phyloP scores from a whole-genome alignment of 2,888 invertebrate genomes.

The Coelinius sp. region DNA sequence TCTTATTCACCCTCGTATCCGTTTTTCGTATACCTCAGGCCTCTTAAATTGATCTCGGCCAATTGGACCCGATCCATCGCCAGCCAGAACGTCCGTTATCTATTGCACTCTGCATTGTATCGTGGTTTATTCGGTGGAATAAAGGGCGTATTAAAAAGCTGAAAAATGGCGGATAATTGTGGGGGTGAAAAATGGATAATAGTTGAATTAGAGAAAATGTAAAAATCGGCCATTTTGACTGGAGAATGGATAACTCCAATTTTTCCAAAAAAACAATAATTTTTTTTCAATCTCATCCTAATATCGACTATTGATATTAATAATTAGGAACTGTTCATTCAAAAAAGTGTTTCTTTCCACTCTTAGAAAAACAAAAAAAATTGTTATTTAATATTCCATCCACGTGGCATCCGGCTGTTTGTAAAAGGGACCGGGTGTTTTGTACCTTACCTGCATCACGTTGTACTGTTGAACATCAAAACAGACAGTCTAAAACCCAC shows the following conservation, averaged over 20 bases:
- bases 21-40: constrained; percentile 32
- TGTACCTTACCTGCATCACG: constrained; percentile 23
- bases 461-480: constrained; percentile 5
- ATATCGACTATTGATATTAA: too few relatives aligned
- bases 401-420: constrained; percentile 15
- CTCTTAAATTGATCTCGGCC: constrained; percentile 53
- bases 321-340: too few relatives aligned
- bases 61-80: constrained; percentile 53
- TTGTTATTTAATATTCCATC: neutral
- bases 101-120: constrained; percentile 29
- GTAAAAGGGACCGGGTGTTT: constrained; percentile 10
- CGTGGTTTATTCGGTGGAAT: constrained; percentile 1
- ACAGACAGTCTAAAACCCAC: constrained; percentile 8
- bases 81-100: constrained; percentile 28
- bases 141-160: neutral
- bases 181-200: neutral
- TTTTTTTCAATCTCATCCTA: too few relatives aligned
- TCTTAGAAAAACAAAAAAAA: neutral
- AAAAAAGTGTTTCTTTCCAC: too few relatives aligned
- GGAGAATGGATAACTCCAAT: too few relatives aligned
- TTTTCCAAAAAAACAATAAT: too few relatives aligned
- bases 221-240: too few relatives aligned
- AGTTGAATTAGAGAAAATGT: too few relatives aligned
- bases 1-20: neutral
- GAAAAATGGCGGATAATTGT: neutral